Conservation (phyloP, 2,888 invertebrate genomes). For the Anagyrus pseudococci region DNA sequence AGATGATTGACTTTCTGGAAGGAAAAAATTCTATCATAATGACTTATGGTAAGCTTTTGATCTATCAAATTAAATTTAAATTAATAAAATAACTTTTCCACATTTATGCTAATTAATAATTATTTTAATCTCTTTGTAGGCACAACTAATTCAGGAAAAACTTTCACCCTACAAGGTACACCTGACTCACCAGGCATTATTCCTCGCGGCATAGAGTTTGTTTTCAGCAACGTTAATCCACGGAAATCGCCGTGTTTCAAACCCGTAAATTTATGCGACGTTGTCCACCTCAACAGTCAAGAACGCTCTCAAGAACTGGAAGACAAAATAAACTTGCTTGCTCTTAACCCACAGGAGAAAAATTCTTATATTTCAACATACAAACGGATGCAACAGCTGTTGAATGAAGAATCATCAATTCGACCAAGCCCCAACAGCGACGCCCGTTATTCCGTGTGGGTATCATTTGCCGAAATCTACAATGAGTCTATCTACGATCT, state of each 20-base stretch:
- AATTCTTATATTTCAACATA: slow-evolving; percentile 51
- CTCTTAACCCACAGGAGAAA: slow-evolving; percentile 51
- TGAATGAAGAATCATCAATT: slow-evolving; percentile 51
- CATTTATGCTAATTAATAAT: too few species aligned
- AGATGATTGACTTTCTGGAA: slow-evolving; percentile 54
- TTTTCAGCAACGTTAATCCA: slow-evolving; percentile 60
- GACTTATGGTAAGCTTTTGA: slow-evolving; percentile 74
- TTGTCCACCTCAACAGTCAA: slow-evolving; percentile 44
- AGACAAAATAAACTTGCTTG: slow-evolving; percentile 50
- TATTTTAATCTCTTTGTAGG: slow-evolving; percentile 57
- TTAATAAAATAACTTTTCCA: background rate
- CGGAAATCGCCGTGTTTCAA: slow-evolving; percentile 49
- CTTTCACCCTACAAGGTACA: slow-evolving; percentile 80
- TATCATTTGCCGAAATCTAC: slow-evolving; percentile 91
- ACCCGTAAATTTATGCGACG: slow-evolving; percentile 51
- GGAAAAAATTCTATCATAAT: slow-evolving; percentile 81
- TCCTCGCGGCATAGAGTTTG: slow-evolving; percentile 70
- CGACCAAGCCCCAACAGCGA: slow-evolving; percentile 44
- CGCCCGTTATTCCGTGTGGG: slow-evolving; percentile 70
- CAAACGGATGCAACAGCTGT: slow-evolving; percentile 54
- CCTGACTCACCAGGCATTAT: slow-evolving; percentile 73
- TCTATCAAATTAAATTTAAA: too few species aligned
- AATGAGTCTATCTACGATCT: slow-evolving; percentile 90
- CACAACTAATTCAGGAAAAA: slow-evolving; percentile 91
- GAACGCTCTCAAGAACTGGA: slow-evolving; percentile 51